Conservation (phyloP, 2,797 vertebrate species). For the Argentina silus region DNA sequence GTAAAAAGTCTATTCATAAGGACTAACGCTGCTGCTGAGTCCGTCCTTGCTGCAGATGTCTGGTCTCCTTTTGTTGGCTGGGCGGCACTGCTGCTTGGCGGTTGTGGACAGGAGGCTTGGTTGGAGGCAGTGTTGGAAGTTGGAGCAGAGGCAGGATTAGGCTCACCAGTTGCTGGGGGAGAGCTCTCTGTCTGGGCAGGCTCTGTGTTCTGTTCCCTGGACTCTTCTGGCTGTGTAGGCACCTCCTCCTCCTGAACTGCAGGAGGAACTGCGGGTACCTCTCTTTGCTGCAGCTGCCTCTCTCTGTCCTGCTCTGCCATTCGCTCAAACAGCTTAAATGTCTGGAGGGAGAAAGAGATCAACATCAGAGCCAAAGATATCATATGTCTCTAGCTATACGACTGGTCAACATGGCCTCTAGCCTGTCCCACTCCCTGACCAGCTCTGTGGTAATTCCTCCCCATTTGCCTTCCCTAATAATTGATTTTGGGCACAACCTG, state of each 20-base stretch:
- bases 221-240: constrained; percentile 62
- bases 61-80: constrained; percentile 31
- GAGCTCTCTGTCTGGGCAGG: constrained; percentile 12
- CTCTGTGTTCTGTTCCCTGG: constrained; percentile 41
- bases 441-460: too few species aligned
- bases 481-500: too few species aligned
- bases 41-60: constrained; percentile 31
- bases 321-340: constrained; percentile 86
- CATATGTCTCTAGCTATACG: too few species aligned
- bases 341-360: constrained; percentile 71
- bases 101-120: constrained; percentile 1
- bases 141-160: constrained; percentile 3
- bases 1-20: not conserved
- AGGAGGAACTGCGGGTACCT: constrained; percentile 48
- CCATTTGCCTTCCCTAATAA: too few species aligned
- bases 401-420: too few species aligned
- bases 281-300: constrained; percentile 74
- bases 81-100: constrained; percentile 12
- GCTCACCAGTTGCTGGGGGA: not conserved
- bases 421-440: too few species aligned
- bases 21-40: constrained; percentile 7
- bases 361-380: not conserved
- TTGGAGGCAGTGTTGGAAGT: constrained; percentile 35
- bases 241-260: constrained; percentile 76
- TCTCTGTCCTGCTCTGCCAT: constrained; percentile 87